Percentiles rank a stretch among this genome's conserved stretches.
Evolutionary conservation across 1,140 invertebrate genomes (phyloP).

Genomic region (Nasonia giraulti): DNA sequence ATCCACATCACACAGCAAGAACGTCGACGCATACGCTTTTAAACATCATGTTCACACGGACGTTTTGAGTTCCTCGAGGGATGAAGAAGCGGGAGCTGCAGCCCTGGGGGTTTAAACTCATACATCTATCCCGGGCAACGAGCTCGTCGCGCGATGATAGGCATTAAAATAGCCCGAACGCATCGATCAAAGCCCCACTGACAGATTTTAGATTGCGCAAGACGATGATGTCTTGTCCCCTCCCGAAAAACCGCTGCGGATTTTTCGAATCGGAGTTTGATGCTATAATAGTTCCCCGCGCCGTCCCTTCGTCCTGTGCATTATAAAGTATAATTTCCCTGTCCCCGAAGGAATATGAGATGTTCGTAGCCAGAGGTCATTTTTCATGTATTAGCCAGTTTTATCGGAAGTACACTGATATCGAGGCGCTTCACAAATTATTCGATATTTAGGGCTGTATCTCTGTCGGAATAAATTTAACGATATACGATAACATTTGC

Average conservation of each 20-base stretch:
- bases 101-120: conserved; percentile 65
- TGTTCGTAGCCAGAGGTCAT: conserved; percentile 22
- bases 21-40: conserved; percentile 55
- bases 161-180: conserved; percentile 70
- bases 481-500: not conserved
- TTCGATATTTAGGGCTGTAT: conserved; percentile 21
- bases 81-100: conserved; percentile 60
- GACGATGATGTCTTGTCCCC: conserved; percentile 57
- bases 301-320: not conserved
- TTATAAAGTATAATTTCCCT: conserved; percentile 47
- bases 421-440: conserved; percentile 31
- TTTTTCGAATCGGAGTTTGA: conserved; percentile 56
- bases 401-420: not conserved
- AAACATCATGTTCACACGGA: conserved; percentile 67
- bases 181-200: conserved; percentile 71
- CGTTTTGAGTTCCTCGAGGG: conserved; percentile 71
- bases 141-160: conserved; percentile 68
- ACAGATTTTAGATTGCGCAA: conserved; percentile 73
- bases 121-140: conserved; percentile 64
- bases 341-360: conserved; percentile 9
- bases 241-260: conserved; percentile 41
- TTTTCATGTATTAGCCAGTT: conserved; percentile 43
- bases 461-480: not conserved
- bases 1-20: not conserved
- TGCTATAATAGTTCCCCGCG: conserved; percentile 51